phyloP scores from a whole-genome alignment of 2,888 invertebrate genomes.

The Acleris laterana region DNA sequence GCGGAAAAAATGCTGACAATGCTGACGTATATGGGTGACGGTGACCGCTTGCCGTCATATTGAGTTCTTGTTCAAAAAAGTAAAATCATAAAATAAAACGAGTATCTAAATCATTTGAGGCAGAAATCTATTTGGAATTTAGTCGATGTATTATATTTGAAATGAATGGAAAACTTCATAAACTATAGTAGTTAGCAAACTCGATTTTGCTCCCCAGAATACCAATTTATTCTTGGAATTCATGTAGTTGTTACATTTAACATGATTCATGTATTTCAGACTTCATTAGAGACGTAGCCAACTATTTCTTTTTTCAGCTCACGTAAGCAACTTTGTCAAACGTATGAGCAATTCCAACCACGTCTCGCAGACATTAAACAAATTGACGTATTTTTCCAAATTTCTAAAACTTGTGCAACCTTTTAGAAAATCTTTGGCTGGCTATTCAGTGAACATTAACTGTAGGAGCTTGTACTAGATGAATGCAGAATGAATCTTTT shows the following conservation, averaged over 20 bases:
- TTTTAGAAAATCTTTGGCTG: background rate
- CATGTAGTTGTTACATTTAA: background rate
- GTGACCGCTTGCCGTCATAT: too few species aligned
- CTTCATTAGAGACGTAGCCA: background rate
- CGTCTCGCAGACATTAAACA: constrained; percentile 9
- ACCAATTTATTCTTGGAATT: background rate
- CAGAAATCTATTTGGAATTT: too few species aligned
- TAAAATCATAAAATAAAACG: too few species aligned
- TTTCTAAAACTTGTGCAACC: background rate
- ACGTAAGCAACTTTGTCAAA: constrained; percentile 15
- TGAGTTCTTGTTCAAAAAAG: too few species aligned
- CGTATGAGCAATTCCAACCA: constrained; percentile 9
- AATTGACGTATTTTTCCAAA: background rate
- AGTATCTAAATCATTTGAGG: too few species aligned
- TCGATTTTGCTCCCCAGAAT: background rate
- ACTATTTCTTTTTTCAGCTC: constrained; percentile 11
- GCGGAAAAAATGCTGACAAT: too few species aligned
- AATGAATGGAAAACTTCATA: too few species aligned
- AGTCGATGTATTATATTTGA: too few species aligned
- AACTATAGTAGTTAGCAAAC: background rate
- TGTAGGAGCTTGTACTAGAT: background rate
- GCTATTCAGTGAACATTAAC: background rate
- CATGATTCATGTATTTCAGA: background rate
- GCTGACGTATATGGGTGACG: too few species aligned
- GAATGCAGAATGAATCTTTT: background rate